phyloP scores from a whole-genome alignment of 2,797 vertebrate species.

The Diceros bicornis region DNA sequence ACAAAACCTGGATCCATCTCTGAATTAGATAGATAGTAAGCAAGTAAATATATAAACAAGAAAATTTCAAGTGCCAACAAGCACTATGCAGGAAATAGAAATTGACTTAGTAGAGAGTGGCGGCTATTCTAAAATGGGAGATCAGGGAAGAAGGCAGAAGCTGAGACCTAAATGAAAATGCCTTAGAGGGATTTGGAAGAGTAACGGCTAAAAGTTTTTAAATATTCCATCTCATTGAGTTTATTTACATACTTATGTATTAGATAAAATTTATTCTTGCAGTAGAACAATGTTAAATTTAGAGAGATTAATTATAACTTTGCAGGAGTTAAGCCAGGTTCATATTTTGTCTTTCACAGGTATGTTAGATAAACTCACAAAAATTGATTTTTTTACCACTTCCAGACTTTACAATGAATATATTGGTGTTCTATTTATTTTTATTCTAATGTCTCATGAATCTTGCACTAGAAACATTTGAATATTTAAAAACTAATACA shows the following conservation, averaged over 20 bases:
- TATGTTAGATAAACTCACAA: neutral
- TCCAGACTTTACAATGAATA: neutral
- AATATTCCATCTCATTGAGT: neutral
- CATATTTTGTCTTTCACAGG: neutral
- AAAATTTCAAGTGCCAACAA: constrained; percentile 21
- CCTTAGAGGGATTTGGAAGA: neutral
- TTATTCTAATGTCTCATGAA: neutral
- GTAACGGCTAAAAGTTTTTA: neutral
- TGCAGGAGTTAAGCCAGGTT: neutral
- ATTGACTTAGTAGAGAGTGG: neutral
- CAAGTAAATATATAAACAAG: neutral
- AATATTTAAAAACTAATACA: constrained; percentile 12
- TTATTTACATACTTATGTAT: constrained; percentile 6
- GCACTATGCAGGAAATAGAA: neutral
- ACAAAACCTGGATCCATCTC: neutral
- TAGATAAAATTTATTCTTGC: neutral
- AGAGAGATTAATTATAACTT: constrained; percentile 20
- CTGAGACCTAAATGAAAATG: constrained; percentile 28
- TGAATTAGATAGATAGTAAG: neutral
- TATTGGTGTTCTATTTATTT: neutral
- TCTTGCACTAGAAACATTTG: neutral
- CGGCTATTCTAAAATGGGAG: neutral
- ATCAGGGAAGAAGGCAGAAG: neutral
- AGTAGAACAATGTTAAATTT: constrained; percentile 1
- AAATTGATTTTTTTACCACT: neutral